A percentile compares a stretch with the other conserved stretches of the same genome.
Conservation (phyloP, 2,797 vertebrate genomes). For the Cryptoprocta ferox region DNA sequence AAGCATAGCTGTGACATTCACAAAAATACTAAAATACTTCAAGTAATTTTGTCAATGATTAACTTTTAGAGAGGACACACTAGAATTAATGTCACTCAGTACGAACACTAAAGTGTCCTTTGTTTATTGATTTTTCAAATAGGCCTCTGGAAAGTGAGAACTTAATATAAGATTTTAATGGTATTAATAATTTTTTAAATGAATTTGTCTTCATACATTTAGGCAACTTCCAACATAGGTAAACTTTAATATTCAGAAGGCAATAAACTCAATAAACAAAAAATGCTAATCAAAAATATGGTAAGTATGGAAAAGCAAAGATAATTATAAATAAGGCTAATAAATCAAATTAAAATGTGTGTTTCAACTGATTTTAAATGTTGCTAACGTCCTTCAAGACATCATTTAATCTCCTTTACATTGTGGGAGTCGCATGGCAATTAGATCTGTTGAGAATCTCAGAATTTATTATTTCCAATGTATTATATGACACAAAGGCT, state of each 20-base stretch:
- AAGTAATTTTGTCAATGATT: not conserved
- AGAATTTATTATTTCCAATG: not conserved
- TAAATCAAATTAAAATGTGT: conserved; percentile 7
- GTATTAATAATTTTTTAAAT: not conserved
- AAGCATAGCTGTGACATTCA: not conserved
- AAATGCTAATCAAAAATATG: not conserved
- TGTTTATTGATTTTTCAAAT: not conserved
- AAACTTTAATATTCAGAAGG: not conserved
- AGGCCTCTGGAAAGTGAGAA: not conserved
- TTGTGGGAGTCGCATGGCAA: not conserved
- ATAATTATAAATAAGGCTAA: not conserved
- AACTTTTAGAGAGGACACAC: not conserved
- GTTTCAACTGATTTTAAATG: not conserved
- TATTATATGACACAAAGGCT: not conserved
- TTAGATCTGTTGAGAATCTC: not conserved
- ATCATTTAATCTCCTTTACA: not conserved
- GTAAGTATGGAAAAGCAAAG: conserved; percentile 6
- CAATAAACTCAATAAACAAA: not conserved
- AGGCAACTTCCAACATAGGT: not conserved
- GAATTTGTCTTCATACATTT: conserved; percentile 22
- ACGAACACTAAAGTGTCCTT: not conserved
- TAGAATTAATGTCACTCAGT: conserved; percentile 16
- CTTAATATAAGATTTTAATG: not conserved
- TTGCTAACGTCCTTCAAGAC: not conserved
- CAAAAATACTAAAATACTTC: not conserved